Conservation (phyloP, 1,140 invertebrate genomes). For the Drosophila carrolli region DNA sequence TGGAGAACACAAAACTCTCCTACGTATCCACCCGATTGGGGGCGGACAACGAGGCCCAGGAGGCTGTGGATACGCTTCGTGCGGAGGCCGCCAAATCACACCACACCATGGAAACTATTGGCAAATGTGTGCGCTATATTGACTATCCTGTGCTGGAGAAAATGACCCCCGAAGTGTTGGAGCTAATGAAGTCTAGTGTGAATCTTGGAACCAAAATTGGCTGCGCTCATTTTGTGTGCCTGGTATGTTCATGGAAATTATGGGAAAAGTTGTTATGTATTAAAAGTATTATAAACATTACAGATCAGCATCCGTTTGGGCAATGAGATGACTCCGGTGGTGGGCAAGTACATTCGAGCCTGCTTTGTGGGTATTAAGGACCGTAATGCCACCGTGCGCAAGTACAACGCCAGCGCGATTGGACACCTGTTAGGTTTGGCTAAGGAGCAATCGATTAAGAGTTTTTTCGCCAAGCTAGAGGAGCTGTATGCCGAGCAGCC, state of each 20-base stretch:
- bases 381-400: slow-evolving; percentile 92
- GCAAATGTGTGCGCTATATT: slow-evolving; percentile 94
- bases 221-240: slow-evolving; percentile 92
- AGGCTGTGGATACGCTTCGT: slow-evolving; percentile 91
- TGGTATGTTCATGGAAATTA: slow-evolving; percentile 85
- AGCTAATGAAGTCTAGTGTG: slow-evolving; percentile 92
- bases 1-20: slow-evolving; percentile 92
- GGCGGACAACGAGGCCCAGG: slow-evolving; percentile 88
- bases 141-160: slow-evolving; percentile 91
- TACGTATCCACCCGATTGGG: slow-evolving; percentile 91
- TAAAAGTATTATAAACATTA: neutral
- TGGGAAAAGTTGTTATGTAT: neutral
- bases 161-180: slow-evolving; percentile 92
- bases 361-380: slow-evolving; percentile 93
- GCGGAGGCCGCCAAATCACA: slow-evolving; percentile 92
- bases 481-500: slow-evolving; percentile 92
- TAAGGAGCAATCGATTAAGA: slow-evolving; percentile 94
- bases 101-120: slow-evolving; percentile 94
- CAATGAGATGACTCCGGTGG: slow-evolving; percentile 85
- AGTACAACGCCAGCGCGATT: slow-evolving; percentile 92
- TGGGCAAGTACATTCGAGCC: slow-evolving; percentile 91
- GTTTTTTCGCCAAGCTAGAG: slow-evolving; percentile 92
- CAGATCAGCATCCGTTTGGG: slow-evolving; percentile 85
- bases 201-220: slow-evolving; percentile 94
- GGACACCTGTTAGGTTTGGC: slow-evolving; percentile 94